Evolutionary conservation across 23 tunicate species (phyloP).

Genomic region (Halocynthia roretzi): DNA sequence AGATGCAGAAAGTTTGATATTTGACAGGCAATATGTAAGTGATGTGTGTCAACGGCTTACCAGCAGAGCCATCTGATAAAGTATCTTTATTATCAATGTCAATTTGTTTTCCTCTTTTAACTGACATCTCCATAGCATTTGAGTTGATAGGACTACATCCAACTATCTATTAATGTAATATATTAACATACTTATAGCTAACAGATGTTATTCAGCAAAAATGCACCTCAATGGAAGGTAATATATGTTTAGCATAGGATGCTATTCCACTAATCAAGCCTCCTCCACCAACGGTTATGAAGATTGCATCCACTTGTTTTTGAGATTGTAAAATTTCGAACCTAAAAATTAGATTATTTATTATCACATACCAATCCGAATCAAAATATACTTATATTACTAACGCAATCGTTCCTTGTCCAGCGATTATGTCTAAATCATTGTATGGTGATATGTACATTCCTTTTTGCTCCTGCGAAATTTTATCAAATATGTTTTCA

Average conservation of each 20-base stretch:
- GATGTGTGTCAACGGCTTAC: constrained; percentile 15
- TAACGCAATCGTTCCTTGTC: constrained; percentile 85
- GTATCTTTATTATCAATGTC: constrained; percentile 63
- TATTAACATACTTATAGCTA: background rate
- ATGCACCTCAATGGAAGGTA: constrained; percentile 7
- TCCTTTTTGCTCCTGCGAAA: constrained; percentile 19
- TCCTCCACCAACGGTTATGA: constrained; percentile 94
- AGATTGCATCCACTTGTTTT: constrained; percentile 69
- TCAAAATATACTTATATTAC: background rate
- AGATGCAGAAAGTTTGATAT: background rate
- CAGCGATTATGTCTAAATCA: constrained; percentile 62
- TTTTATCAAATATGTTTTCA: background rate
- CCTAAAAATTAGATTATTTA: constrained; percentile 4
- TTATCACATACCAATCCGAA: background rate
- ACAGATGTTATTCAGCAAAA: background rate
- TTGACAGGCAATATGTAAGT: too few relatives aligned
- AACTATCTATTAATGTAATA: constrained; percentile 28
- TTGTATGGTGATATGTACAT: constrained; percentile 84
- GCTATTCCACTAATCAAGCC: constrained; percentile 80
- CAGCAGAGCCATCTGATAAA: constrained; percentile 91
- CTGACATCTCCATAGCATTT: constrained; percentile 75
- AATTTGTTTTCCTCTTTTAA: constrained; percentile 75
- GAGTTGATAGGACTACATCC: constrained; percentile 87
- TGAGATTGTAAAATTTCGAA: constrained; percentile 48
- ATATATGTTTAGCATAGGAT: constrained; percentile 41